Percentiles rank a stretch among this genome's conserved stretches.
phyloP scores from a whole-genome alignment of 2,888 invertebrate genomes.

The Cephus pulcher region DNA sequence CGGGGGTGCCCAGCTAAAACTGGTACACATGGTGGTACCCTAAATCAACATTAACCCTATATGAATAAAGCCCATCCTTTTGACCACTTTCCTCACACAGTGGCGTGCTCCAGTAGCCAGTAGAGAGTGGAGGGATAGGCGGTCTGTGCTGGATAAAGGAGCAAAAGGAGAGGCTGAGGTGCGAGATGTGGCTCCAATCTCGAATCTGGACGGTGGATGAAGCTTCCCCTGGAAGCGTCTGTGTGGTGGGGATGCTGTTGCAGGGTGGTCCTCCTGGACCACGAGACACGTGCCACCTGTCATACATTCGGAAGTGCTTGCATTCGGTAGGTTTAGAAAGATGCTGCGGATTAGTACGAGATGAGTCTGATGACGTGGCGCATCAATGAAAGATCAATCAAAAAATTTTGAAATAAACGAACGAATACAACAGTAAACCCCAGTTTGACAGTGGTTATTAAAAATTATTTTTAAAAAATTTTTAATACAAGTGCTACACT shows the following conservation, averaged over 20 bases:
- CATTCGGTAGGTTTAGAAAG: constrained; percentile 38
- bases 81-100: constrained; percentile 39
- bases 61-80: constrained; percentile 34
- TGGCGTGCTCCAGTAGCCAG: constrained; percentile 23
- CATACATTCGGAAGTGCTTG: constrained; percentile 44
- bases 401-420: neutral
- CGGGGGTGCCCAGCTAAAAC: neutral
- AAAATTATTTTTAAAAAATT: neutral
- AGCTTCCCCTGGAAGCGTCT: constrained; percentile 39
- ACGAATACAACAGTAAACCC: neutral
- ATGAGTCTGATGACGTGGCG: neutral
- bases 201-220: constrained; percentile 33
- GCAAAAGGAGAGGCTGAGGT: constrained; percentile 26
- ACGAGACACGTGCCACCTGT: constrained; percentile 60
- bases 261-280: constrained; percentile 50
- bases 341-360: constrained; percentile 30
- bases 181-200: constrained; percentile 40
- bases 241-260: constrained; percentile 44
- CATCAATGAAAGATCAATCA: neutral
- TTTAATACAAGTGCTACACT: neutral
- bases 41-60: constrained; percentile 34
- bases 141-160: neutral
- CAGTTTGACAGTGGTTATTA: neutral
- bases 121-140: constrained; percentile 7
- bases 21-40: neutral